Base-by-base conservation (phyloP, 1,140 invertebrate species). In the Teleogryllus occipitalis region DNA sequence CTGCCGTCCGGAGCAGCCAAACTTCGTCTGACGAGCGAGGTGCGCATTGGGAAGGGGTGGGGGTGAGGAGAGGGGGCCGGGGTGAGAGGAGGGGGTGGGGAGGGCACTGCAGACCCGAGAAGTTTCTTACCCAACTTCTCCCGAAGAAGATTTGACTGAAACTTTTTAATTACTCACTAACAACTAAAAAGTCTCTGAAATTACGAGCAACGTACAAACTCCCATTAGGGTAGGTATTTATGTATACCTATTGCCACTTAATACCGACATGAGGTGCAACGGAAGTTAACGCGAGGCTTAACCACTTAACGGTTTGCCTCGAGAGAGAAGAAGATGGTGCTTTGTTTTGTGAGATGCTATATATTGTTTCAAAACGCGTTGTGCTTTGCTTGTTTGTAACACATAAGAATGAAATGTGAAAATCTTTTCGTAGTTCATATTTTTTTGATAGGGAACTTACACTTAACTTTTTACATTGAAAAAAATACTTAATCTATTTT, bases 81-180 rank as follows among this genome's bases (percentile, higher is more conserved):
- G n/a, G 27, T 1, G 27, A 39, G 27, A 5, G 27, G 27, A 39
- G 27, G 27, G 27, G 27, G 27, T 39, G 27, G 27, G 27, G 27
- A 39, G 27, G 54, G 54, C 10, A 65, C 7, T 65, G 54, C 54
- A 18, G 54, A 65, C 27, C 27, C 54, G 18, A 10, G 54, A 7
- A 65, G 54, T 65, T 65, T 18, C 18, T 18, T 18, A 0, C 10
- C 54, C 54, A 65, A 65, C 10, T 65, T 65, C 54, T 65, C 54
- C 7, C 10, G 54, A 18, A 65, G 54, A 65, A 65, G 54, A 65
- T 65, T 65, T 65, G 54, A 65, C 54, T 65, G 10, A 10, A 65
- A 65, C 54, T 65, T 65, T 65, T 65, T 65, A 65, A 65, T 65
- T 65, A 65, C 54, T 65, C 54, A 18, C 54, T 65, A 65, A 65